Base-by-base conservation (phyloP, 2,113 vertebrate genomes). In the Paracanthobrama guichenoti region DNA sequence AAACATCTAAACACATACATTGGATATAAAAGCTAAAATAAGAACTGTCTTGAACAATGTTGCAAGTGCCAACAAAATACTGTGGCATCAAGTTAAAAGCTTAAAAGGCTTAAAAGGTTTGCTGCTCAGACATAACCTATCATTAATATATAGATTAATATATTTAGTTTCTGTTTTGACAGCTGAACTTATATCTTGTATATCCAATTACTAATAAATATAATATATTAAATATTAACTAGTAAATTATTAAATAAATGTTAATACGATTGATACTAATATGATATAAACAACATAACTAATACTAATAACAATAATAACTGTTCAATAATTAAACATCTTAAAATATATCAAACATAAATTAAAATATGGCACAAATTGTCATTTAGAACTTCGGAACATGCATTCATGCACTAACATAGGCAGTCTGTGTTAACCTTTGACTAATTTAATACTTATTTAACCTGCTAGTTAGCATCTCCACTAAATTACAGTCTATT, bases 331-430 rank as follows among this genome's bases (percentile, higher is more conserved):
- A 22, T 48, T 3, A 14, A 26, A 73, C 69, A 31, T 53, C 18
- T 84, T 20, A 28, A 59, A 14, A 16, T 48, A 14, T 50, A 22
- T 28, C 3, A 9, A 26, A 16, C 69, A 35, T 53, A 16, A 11
- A 50, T 50, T 26, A 44, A 59, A 28, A 59, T 67, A 28, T 69
- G 26, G 3, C 46, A 69, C 26, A 53, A 13, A 7, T 62, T n/a
- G 10, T 50, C 44, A 64, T 59, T 46, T 10, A 48, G 48, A 14
- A 81, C 3, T 79, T 72, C 77, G 35, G 22, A 64, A 57, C 88
- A 89, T 89, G 86, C 86, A 86, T 24, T 57, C 81, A 86, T 85
- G 86, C 86, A 83, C 64, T 78, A 62, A 83, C 53, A 87, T 69
- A 72, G 31, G 35, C 67, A 42, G 31, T 60, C 44, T 78, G 53